Conservation (phyloP, 2,113 vertebrate species). For the Nothoprocta perdicaria region DNA sequence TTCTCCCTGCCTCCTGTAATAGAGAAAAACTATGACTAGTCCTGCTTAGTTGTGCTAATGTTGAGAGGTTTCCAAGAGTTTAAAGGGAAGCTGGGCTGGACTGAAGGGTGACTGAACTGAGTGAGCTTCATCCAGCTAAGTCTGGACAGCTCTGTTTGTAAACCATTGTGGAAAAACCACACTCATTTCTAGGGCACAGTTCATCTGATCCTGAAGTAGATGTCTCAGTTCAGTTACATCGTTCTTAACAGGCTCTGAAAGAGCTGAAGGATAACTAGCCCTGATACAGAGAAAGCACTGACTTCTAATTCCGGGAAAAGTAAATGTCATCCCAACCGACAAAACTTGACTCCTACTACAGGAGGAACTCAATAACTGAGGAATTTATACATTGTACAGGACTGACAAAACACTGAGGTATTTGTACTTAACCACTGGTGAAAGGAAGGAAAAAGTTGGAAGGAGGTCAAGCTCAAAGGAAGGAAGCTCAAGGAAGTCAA, state of each 20-base stretch:
- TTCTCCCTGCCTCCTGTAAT: not conserved
- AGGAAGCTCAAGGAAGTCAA: not conserved
- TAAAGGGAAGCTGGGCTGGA: not conserved
- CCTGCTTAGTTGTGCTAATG: conserved; percentile 4
- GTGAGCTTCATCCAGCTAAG: not conserved
- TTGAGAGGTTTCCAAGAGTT: not conserved
- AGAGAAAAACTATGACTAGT: not conserved
- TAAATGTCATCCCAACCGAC: not conserved
- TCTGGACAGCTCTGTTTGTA: not conserved
- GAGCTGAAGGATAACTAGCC: not conserved
- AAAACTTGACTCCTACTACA: not conserved
- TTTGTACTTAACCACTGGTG: not conserved
- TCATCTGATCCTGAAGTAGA: not conserved
- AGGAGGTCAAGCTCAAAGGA: too few species aligned
- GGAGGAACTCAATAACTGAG: not conserved
- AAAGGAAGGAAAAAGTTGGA: too few species aligned
- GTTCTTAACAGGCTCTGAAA: not conserved
- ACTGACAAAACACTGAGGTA: not conserved
- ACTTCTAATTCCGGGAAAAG: not conserved
- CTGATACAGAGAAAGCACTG: not conserved
- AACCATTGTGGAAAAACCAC: not conserved
- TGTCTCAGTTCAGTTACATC: not conserved
- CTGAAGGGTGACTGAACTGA: not conserved
- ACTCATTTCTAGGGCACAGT: not conserved
- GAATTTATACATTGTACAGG: not conserved